Base-by-base conservation (phyloP, 2,113 vertebrate species). In the Cyprinodon brontotheroides region DNA sequence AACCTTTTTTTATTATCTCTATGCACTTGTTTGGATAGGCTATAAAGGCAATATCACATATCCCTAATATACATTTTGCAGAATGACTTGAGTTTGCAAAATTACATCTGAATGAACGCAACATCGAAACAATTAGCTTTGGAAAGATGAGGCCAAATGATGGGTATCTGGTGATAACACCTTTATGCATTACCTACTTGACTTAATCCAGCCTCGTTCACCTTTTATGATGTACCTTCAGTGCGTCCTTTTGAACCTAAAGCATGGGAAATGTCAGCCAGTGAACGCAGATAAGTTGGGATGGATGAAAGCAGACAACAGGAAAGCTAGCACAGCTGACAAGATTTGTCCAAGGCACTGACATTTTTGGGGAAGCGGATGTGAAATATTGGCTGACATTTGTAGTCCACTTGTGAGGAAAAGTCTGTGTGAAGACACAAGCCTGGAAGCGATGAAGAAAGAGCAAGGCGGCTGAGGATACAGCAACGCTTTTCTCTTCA, bases 351-450 rank as follows among this genome's bases (percentile, higher is more conserved):
- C 83, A 77, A 82, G 65, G 78, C 74, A 68, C 73, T 94, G 92
- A 87, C 91, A 93, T 93, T 93, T 66, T 92, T 87, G 62, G 72
- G 68, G 70, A 76, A 45, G 79, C 81, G 73, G 87, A 90, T 83
- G 73, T 77, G 87, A 90, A 85, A 89, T 80, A 85, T 84, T 79
- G 63, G 66, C 75, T 93, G 91, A 90, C 91, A 91, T 93, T 94
- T 91, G 84, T 85, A 79, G 62, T n/a, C 5, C 40, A 62, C 37
- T 38, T 70, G 69, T 53, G 48, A 68, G 37, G 45, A 45, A 53
- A 0, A 20, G 11, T 62, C 61, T 57, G 60, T 63, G 3, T 22
- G 50, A 50, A 86, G 65, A 71, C 45, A 50, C 45, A 61, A 63
- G 73, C 63, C 82, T 79, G 68, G n/a, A 37, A 85, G 84, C 81